Evolutionary conservation across 2,888 invertebrate genomes (phyloP).

Genomic region (Callosobruchus maculatus): DNA sequence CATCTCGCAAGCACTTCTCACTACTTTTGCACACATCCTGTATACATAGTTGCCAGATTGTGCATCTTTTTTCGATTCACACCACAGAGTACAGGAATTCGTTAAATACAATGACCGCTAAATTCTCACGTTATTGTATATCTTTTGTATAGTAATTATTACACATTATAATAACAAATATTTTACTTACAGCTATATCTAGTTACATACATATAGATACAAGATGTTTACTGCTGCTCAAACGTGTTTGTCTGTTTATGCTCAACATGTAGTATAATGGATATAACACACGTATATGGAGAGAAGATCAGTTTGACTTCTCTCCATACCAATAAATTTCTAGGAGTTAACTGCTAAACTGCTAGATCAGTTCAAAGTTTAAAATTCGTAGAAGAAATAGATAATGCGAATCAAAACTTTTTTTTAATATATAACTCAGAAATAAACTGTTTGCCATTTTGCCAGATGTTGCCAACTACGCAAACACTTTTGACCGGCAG

Average conservation of each 20-base stretch:
- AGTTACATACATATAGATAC: constrained; percentile 49
- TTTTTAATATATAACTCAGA: no score
- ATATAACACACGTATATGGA: no score
- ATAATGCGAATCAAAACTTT: no score
- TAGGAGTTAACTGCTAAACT: no score
- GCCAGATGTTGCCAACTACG: not conserved
- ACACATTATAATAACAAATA: constrained; percentile 48
- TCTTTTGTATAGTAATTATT: constrained; percentile 30
- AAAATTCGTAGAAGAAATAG: no score
- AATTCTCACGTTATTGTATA: constrained; percentile 22
- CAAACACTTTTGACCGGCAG: not conserved
- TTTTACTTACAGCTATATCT: constrained; percentile 43
- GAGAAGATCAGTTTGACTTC: no score
- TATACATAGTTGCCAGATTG: not conserved
- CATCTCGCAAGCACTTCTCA: no score
- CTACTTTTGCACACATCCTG: not conserved
- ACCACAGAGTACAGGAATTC: constrained; percentile 1
- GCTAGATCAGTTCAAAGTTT: no score
- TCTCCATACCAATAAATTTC: no score
- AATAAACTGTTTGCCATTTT: no score
- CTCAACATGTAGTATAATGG: not conserved
- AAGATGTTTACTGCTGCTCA: constrained; percentile 46
- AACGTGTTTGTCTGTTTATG: not conserved
- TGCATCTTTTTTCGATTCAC: not conserved
- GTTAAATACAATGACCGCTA: constrained; percentile 33